Evolutionary conservation across 2,113 vertebrate species (phyloP).

Genomic region (Nycticebus coucang): DNA sequence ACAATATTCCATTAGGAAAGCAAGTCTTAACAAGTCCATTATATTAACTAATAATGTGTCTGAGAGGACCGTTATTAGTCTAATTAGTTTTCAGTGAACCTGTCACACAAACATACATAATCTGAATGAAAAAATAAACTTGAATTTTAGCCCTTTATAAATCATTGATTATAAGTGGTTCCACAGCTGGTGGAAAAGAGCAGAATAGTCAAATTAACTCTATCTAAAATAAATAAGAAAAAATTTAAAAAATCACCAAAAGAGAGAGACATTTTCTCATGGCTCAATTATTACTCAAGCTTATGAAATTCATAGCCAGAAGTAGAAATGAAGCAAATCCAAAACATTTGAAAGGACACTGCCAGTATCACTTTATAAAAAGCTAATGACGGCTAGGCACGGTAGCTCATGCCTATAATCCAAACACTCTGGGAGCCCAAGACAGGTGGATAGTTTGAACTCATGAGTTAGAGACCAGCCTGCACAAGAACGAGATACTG

Average conservation of each 20-base stretch:
- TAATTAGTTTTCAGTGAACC: slow-evolving; percentile 22
- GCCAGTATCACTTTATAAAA: neutral
- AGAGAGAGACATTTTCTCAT: neutral
- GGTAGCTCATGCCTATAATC: too few relatives aligned
- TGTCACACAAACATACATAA: slow-evolving; percentile 17
- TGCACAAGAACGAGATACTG: too few relatives aligned
- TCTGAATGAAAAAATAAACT: neutral
- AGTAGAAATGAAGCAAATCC: slow-evolving; percentile 15
- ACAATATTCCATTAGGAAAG: neutral
- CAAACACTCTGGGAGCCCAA: too few relatives aligned
- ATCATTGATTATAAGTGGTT: neutral
- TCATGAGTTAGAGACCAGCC: too few relatives aligned
- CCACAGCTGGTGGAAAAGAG: neutral
- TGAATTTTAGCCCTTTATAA: slow-evolving; percentile 36
- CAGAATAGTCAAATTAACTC: neutral
- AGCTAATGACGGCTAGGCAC: neutral
- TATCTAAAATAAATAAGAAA: slow-evolving; percentile 30
- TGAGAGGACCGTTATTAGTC: slow-evolving; percentile 28
- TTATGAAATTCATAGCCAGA: slow-evolving; percentile 44
- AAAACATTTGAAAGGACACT: slow-evolving; percentile 9
- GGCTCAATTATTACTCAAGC: neutral
- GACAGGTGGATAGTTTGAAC: too few relatives aligned
- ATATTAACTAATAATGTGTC: neutral
- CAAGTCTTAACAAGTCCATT: neutral
- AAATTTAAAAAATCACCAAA: neutral